Conservation (phyloP, 2,888 invertebrate species). For the Mayetiola destructor region DNA sequence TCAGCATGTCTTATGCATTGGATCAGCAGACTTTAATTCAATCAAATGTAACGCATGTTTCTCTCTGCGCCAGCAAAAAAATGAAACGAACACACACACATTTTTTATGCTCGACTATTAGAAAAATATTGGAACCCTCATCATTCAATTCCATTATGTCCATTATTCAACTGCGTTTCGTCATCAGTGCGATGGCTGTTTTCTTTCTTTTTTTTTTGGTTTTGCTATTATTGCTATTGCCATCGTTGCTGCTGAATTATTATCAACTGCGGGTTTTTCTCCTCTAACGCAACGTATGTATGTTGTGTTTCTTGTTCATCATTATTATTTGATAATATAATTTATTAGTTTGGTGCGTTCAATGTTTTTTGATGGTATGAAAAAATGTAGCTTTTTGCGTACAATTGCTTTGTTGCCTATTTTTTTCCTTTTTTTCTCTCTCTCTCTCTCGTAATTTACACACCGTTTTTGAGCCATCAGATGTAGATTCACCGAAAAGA, state of each 20-base stretch:
- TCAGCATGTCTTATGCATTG: too few relatives aligned
- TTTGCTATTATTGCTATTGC: background rate
- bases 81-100: too few relatives aligned
- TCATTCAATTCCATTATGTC: constrained; percentile 1
- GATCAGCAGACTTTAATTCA: background rate
- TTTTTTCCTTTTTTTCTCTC: background rate
- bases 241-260: background rate
- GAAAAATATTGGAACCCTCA: too few relatives aligned
- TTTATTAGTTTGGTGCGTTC: constrained; percentile 1
- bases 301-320: background rate
- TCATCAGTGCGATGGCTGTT: too few relatives aligned
- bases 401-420: background rate
- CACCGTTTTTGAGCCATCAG: background rate
- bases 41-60: too few relatives aligned
- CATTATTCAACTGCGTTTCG: background rate
- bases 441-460: background rate
- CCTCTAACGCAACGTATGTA: too few relatives aligned
- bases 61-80: too few relatives aligned
- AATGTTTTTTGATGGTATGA: too few relatives aligned
- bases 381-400: constrained; percentile 1
- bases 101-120: too few relatives aligned
- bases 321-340: constrained; percentile 1
- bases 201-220: background rate
- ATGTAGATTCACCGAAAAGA: too few relatives aligned
- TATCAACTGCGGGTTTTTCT: too few relatives aligned